A percentile compares a stretch with the other conserved stretches of the same genome.
phyloP scores from a whole-genome alignment of 2,113 vertebrate genomes.

The Atherinomorus stipes region DNA sequence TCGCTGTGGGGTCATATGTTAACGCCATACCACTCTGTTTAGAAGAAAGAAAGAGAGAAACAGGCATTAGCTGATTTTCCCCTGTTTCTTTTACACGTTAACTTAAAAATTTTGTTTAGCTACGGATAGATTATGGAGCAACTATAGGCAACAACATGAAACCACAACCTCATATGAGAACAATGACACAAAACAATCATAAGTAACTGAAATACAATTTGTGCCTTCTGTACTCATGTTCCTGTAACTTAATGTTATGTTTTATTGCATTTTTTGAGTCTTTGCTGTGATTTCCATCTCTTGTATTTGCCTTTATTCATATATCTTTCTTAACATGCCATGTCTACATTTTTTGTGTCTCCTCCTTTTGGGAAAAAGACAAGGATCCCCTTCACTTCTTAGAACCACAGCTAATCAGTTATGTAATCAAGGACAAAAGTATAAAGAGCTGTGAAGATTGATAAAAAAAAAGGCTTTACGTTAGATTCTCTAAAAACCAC shows the following conservation, averaged over 20 bases:
- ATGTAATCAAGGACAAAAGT: neutral
- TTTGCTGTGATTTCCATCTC: neutral
- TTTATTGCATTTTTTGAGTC: neutral
- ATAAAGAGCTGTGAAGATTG: neutral
- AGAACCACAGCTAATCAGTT: too few relatives aligned
- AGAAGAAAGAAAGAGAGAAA: slow-evolving; percentile 45
- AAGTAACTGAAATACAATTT: neutral
- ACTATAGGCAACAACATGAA: neutral
- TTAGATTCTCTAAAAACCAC: neutral
- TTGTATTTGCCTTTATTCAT: neutral
- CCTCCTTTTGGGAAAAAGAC: too few relatives aligned
- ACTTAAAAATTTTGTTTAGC: neutral
- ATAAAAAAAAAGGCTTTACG: slow-evolving; percentile 8
- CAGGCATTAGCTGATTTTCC: neutral
- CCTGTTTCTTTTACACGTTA: neutral
- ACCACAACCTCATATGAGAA: too few relatives aligned
- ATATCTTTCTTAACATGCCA: neutral
- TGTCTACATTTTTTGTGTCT: too few relatives aligned
- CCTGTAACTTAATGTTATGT: neutral
- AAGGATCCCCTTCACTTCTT: too few relatives aligned
- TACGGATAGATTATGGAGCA: neutral
- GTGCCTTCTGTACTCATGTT: neutral
- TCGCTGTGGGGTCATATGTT: slow-evolving; percentile 95
- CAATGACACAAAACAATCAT: neutral
- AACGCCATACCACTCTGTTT: slow-evolving; percentile 95